Evolutionary conservation across 1,140 invertebrate species (phyloP), one percentile per base, ranked within the genome.

Genomic region (Brachionus rubens): DNA sequence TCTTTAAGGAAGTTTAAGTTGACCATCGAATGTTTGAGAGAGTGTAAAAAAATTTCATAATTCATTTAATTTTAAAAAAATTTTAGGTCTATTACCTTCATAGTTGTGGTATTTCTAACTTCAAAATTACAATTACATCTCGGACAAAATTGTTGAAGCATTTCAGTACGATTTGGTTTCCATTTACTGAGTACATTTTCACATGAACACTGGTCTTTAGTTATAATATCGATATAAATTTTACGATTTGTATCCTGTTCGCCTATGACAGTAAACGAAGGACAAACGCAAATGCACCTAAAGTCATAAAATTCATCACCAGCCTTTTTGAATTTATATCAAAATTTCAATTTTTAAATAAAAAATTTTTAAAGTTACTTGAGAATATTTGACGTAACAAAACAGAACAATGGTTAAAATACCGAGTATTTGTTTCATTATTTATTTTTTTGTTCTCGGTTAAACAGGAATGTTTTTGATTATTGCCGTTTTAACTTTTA

Each of bases 21-120:
- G n/a, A n/a, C n/a, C n/a, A n/a, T n/a, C n/a, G n/a, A n/a, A n/a
- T n/a, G n/a, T n/a, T n/a, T n/a, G n/a, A n/a, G n/a, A n/a, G n/a
- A 21, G 87, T 87, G 77, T 75, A 65, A 16, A 1, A n/a, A 48
- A 40, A 59, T 76, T 47, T 59, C 47, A 79, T 65, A 76, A 9
- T 19, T 40, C 48, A 36, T 62, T 36, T 19, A 4, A 12, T 1
- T 48, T 72, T 3, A 40, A 14, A 40, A 14, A 28, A 33, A 14
- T 2, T 6, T 7, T 10, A 43, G 16, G 28, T 54, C 14, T 5
- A 24, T 54, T 50, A 75, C 70, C n/a, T 75, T 75, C 75, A 76
- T 76, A 19, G 56, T 65, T 36, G 75, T 62, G 10, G 75, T 76
- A 24, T 65, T 59, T 47, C 75, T n/a, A 3, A 76, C 56, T 65